Evolutionary conservation across 2,797 vertebrate species (phyloP), one percentile per base, ranked within the genome.

Genomic region (Anas capensis): DNA sequence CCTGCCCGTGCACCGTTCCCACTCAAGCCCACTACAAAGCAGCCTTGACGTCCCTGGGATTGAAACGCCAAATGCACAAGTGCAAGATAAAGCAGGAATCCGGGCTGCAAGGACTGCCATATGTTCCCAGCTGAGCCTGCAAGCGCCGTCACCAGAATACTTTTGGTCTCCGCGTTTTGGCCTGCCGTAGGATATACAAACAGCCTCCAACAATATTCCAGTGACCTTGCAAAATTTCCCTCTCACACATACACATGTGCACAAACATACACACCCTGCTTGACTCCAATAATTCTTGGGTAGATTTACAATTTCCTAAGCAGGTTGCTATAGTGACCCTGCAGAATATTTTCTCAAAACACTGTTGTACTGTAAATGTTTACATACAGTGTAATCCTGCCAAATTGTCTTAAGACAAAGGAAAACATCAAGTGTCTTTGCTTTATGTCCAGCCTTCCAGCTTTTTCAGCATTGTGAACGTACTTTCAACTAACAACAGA

Each of bases 371-470:
- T 92, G 88, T 94, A 96, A 97, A 96, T 93, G 90, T 97, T 97
- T 97, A 96, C 83, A 79, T 88, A 87, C 81, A 95, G 93, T 54
- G 46, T 53, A 88, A 94, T 78, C 88, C 90, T 96, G 95, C 92
- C 96, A 97, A 96, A 95, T 83, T 93, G 86, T 94, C 76, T 87
- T 87, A 92, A 93, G 65, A 94, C 96, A 96, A 96, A 96, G 49
- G 66, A 92, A 96, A 95, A 94, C 69, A 86, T 42, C 18, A 70
- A 12, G 11, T 44, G 91, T 54, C 91, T 95, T 93, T 96, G 89
- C 85, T 86, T 92, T 84, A 83, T 75, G 64, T 91, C 84, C 84
- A 88, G 46, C 46, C 88, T 72, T 79, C 31, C 60, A 86, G 93
- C 24, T 36, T 83, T 88, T 82, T 75, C 21, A 92, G 88, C 36